These are phyloP conservation scores for Gnathonemus longibarbis DNA, from an alignment of 2,113 vertebrate species.

Conservation along the genomic window DNA sequence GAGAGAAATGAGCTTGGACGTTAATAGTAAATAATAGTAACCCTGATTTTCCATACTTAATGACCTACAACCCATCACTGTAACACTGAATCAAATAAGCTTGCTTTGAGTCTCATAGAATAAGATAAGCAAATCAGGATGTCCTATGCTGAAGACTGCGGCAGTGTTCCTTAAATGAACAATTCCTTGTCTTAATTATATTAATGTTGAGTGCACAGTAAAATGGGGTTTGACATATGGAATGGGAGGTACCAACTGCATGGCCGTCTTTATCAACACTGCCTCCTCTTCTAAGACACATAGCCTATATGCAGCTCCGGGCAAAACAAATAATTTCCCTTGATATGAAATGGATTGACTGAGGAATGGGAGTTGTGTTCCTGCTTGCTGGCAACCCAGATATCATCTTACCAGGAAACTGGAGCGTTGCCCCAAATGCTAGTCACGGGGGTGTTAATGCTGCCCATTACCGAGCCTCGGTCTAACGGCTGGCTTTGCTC, in stretches of 20 bases:
- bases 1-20: not conserved
- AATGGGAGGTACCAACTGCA: not conserved
- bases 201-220: not conserved
- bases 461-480: not conserved
- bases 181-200: not conserved
- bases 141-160: not conserved
- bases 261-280: not conserved
- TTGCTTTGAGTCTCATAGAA: not conserved
- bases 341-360: not conserved
- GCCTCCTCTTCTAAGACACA: not conserved
- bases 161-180: not conserved
- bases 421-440: not conserved
- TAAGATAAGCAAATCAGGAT: not conserved
- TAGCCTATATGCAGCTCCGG: not conserved
- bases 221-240: not conserved
- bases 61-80: not conserved
- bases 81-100: conserved; percentile 16
- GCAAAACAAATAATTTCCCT: not conserved
- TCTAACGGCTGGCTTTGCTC: not conserved
- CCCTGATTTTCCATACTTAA: not conserved
- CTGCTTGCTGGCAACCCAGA: not conserved
- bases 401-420: not conserved
- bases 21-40: not conserved
- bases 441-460: not conserved
- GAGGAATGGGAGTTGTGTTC: not conserved